Conservation (phyloP, 1,140 invertebrate species). For the Cyclargus thomasi region DNA sequence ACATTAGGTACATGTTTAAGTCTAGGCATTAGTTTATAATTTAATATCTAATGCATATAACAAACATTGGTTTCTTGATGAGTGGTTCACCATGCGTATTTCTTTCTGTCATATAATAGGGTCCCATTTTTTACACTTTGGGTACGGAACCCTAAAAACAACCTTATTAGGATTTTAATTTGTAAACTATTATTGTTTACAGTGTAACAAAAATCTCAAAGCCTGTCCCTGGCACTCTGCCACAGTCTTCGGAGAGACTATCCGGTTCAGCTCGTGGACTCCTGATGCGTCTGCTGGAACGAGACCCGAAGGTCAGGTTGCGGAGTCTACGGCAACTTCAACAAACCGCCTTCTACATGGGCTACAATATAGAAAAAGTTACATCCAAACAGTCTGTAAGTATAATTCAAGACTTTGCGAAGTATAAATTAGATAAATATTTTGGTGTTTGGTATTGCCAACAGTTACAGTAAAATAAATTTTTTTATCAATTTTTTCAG, state of each 20-base stretch:
- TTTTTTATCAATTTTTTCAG: conserved; percentile 32
- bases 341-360: conserved; percentile 70
- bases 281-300: conserved; percentile 59
- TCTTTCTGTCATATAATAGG: no score
- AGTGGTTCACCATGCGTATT: no score
- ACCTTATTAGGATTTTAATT: no score
- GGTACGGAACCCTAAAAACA: no score
- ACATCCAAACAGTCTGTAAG: conserved; percentile 43
- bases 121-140: no score
- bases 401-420: conserved; percentile 36
- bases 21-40: no score
- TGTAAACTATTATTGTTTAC: not conserved
- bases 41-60: no score
- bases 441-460: no score
- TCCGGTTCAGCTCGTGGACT: conserved; percentile 51
- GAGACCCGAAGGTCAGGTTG: conserved; percentile 55
- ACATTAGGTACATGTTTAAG: no score
- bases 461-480: no score
- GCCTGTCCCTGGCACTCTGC: conserved; percentile 43
- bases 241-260: conserved; percentile 35
- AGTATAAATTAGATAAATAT: not conserved
- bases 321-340: conserved; percentile 63
- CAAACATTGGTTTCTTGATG: no score
- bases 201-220: not conserved
- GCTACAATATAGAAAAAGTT: conserved; percentile 68